A percentile compares a stretch with the other conserved stretches of the same genome.
Conservation (phyloP, 2,888 invertebrate genomes). For the Apoda limacodes region DNA sequence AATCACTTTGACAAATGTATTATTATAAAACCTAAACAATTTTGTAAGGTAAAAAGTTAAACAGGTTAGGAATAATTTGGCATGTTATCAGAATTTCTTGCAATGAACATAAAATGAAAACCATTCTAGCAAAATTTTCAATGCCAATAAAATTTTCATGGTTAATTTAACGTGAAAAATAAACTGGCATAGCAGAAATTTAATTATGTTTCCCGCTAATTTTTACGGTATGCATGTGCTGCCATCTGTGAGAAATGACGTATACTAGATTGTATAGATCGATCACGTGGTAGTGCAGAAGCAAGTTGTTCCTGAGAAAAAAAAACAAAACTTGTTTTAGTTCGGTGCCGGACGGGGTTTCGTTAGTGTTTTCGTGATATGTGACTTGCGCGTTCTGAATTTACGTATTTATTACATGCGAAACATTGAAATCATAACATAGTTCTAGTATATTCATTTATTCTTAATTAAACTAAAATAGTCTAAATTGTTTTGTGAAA, state of each 20-base stretch:
- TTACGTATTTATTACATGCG: too few species aligned
- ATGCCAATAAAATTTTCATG: slow-evolving; percentile 39
- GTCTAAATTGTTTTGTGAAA: too few species aligned
- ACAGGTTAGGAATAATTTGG: not conserved
- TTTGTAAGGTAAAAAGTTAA: too few species aligned
- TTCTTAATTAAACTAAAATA: too few species aligned
- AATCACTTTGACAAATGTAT: too few species aligned
- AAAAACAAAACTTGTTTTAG: slow-evolving; percentile 58
- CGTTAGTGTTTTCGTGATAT: slow-evolving; percentile 50
- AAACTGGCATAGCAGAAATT: slow-evolving; percentile 20
- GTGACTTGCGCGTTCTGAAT: too few species aligned
- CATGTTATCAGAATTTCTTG: slow-evolving; percentile 20
- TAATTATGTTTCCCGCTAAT: slow-evolving; percentile 26
- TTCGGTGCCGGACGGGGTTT: slow-evolving; percentile 56
- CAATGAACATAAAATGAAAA: slow-evolving; percentile 45
- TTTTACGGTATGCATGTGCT: slow-evolving; percentile 12
- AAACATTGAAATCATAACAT: too few species aligned
- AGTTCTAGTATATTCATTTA: too few species aligned
- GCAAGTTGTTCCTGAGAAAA: slow-evolving; percentile 27
- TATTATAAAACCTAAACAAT: too few species aligned
- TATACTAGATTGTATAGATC: slow-evolving; percentile 29
- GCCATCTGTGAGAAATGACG: slow-evolving; percentile 36
- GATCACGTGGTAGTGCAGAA: slow-evolving; percentile 51
- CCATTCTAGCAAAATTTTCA: slow-evolving; percentile 30
- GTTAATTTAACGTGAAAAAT: slow-evolving; percentile 36